Evolutionary conservation across 2,888 invertebrate species (phyloP), one percentile per base, ranked within the genome.

Genomic region (Crossocerus cetratus): DNA sequence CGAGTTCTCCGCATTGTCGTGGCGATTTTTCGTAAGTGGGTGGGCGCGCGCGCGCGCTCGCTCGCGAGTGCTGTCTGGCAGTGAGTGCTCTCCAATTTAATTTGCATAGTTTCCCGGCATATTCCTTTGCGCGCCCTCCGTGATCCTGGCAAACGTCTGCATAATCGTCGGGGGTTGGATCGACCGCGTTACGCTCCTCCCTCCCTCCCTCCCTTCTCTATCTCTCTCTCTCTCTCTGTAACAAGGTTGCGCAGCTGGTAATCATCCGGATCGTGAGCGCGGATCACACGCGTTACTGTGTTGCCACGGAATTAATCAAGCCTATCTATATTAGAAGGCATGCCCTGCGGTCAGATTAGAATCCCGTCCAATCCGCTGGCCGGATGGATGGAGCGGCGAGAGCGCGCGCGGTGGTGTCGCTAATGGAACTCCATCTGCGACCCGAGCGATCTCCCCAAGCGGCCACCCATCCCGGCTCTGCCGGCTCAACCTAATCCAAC

Each of bases 291-390:
- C 82, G 76, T 77, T 82, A 79, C 79, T 82, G 82, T 79, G 80
- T 83, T 78, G 78, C 78, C 79, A 74, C 81, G 83, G 84, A 86
- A 87, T 88, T 85, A 87, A 87, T 87, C 86, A 86, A 84, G 84
- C 84, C 86, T 84, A 86, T 86, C 86, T 84, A 84, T 87, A 86
- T 87, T 86, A 86, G 85, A 86, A 86, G 86, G 84, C 83, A 84
- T 84, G 82, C 82, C 79, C 84, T 81, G 87, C 81, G 86, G 87
- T 86, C 79, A 82, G 86, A 87, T 88, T 86, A 86, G 86, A 85
- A 86, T 85, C 84, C 86, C 76, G 81, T 74, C 66, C 74, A 72
- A 82, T 80, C 79, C 75, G 67, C 66, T 60, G 56, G 61, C 60
- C 53, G 70, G 73, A 70, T 66, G 71, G 73, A 68, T 32, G 8